Conservation (phyloP, 2,888 invertebrate genomes). For the Agrochola macilenta region DNA sequence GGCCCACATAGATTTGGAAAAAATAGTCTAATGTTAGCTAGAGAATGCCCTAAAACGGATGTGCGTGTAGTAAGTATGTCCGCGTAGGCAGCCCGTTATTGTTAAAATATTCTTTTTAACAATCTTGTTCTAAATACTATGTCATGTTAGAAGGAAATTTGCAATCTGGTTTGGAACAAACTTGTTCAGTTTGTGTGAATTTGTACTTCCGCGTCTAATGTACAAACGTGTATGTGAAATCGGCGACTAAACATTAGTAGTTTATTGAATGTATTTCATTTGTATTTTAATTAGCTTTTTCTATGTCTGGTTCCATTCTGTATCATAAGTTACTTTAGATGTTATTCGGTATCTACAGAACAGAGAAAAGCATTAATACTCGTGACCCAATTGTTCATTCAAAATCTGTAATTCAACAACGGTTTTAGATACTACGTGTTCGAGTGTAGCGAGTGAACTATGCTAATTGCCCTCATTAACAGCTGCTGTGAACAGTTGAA, state of each 20-base stretch:
- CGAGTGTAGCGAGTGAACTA: constrained; percentile 30
- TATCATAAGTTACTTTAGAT: constrained; percentile 17
- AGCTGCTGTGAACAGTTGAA: constrained; percentile 66
- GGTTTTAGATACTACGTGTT: constrained; percentile 18
- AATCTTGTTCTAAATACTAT: constrained; percentile 19
- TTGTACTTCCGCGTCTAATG: constrained; percentile 20
- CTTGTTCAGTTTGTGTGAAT: constrained; percentile 15
- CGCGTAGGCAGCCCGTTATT: constrained; percentile 35
- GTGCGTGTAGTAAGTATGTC: constrained; percentile 9
- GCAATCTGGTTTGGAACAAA: constrained; percentile 12
- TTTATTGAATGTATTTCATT: constrained; percentile 24
- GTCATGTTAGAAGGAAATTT: constrained; percentile 3
- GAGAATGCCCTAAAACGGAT: constrained; percentile 17
- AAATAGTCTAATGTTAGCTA: constrained; percentile 15
- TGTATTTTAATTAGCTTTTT: constrained; percentile 32
- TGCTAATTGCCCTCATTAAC: constrained; percentile 31
- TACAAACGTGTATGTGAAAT: constrained; percentile 35
- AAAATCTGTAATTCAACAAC: constrained; percentile 29
- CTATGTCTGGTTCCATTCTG: constrained; percentile 21
- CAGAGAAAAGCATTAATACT: constrained; percentile 35
- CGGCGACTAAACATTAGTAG: constrained; percentile 10
- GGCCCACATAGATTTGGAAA: constrained; percentile 6
- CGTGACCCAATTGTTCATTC: constrained; percentile 31
- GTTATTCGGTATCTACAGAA: constrained; percentile 18
- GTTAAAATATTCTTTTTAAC: constrained; percentile 28